phyloP scores from a whole-genome alignment of 1,140 invertebrate genomes.

The Caerostris extrusa region DNA sequence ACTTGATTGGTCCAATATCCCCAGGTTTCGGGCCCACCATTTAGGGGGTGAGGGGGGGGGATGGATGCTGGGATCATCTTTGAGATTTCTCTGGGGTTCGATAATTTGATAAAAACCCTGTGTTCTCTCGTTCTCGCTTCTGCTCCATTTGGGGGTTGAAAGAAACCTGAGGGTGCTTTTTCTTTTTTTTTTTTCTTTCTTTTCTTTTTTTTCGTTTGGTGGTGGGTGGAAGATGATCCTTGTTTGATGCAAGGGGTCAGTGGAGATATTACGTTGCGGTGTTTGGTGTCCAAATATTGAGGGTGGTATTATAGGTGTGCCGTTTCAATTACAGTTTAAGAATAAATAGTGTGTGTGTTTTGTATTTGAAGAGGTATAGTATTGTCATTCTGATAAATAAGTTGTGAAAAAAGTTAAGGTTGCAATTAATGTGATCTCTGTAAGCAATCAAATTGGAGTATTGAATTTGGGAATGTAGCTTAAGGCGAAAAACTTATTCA shows the following conservation, averaged over 20 bases:
- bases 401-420: neutral
- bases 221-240: conserved; percentile 3
- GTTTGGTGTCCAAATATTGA: conserved; percentile 24
- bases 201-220: neutral
- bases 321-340: neutral
- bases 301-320: conserved; percentile 20
- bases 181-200: neutral
- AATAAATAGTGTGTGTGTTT: too few relatives aligned
- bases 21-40: conserved; percentile 39
- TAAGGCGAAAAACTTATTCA: too few relatives aligned
- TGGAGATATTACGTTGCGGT: conserved; percentile 26
- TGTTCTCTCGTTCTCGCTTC: conserved; percentile 54
- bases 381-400: too few relatives aligned
- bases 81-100: conserved; percentile 74
- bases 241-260: neutral
- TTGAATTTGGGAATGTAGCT: too few relatives aligned
- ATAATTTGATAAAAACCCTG: conserved; percentile 72
- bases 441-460: neutral
- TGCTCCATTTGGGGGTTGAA: conserved; percentile 1
- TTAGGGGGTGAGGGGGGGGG: conserved; percentile 29
- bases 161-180: conserved; percentile 26
- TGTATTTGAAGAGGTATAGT: neutral
- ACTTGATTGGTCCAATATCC: conserved; percentile 59
- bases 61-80: conserved; percentile 64
- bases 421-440: neutral